Percentiles rank a stretch among this genome's conserved stretches.
Conservation (phyloP, 2,113 vertebrate species). For the Melanocharis versteri region DNA sequence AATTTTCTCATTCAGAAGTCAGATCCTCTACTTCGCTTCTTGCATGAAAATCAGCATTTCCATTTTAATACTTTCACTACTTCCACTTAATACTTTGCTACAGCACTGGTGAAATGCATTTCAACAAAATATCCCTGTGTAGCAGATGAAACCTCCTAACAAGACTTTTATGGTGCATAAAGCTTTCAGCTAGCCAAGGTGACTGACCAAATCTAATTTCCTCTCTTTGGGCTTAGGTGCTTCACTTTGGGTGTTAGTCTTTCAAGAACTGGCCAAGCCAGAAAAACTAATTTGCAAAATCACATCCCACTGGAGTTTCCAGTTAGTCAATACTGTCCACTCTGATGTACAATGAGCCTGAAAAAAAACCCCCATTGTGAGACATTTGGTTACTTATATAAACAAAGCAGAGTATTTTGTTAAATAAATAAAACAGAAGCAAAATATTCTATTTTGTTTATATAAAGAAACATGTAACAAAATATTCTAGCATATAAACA, state of each 20-base stretch:
- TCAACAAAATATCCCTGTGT: neutral
- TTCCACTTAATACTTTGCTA: neutral
- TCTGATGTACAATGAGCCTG: neutral
- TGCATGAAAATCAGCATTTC: neutral
- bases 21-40: neutral
- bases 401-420: neutral
- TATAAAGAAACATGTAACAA: neutral
- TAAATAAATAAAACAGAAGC: neutral
- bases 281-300: conserved; percentile 8
- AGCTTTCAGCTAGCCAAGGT: neutral
- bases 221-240: neutral
- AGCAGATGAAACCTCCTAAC: neutral
- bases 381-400: neutral
- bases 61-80: neutral
- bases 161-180: neutral
- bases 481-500: neutral
- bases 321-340: neutral
- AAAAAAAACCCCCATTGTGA: neutral
- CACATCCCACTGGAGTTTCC: conserved; percentile 6
- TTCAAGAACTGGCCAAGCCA: conserved; percentile 12
- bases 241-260: neutral
- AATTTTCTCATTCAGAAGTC: neutral
- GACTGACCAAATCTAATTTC: neutral
- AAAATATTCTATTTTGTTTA: neutral
- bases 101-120: neutral